Evolutionary conservation across 2,797 vertebrate genomes (phyloP).

Genomic region (Characodon lateralis): DNA sequence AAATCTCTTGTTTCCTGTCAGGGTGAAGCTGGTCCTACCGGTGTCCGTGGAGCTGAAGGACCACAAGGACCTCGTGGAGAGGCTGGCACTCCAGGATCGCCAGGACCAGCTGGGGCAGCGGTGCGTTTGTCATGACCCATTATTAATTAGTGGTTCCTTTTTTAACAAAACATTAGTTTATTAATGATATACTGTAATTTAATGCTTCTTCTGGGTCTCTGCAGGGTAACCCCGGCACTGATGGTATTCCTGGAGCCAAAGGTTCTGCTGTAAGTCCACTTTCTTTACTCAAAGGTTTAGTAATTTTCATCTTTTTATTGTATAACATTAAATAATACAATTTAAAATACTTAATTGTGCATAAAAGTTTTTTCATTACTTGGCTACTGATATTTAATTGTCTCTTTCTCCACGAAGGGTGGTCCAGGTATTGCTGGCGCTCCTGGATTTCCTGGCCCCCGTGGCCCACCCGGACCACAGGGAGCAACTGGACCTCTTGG

Average conservation of each 20-base stretch:
- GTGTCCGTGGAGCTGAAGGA: constrained; percentile 91
- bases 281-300: background rate
- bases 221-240: constrained; percentile 95
- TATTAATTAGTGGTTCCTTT: background rate
- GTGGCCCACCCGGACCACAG: constrained; percentile 95
- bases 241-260: constrained; percentile 95
- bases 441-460: constrained; percentile 95
- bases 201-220: constrained; percentile 20
- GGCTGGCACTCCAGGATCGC: constrained; percentile 92
- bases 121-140: constrained; percentile 57
- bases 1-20: constrained; percentile 56
- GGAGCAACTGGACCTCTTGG: constrained; percentile 94
- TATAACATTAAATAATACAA: background rate
- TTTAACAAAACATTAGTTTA: background rate
- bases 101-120: constrained; percentile 91
- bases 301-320: background rate
- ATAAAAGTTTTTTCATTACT: constrained; percentile 4
- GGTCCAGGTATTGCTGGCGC: constrained; percentile 94
- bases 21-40: constrained; percentile 97
- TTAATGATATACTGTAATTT: constrained; percentile 2
- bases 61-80: constrained; percentile 93
- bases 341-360: background rate
- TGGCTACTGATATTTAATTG: constrained; percentile 11
- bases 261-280: constrained; percentile 90
- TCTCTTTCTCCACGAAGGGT: constrained; percentile 78